These are phyloP conservation scores for Drosophila repletoides DNA, from an alignment of 1,140 invertebrate species.

Conservation along the genomic window DNA sequence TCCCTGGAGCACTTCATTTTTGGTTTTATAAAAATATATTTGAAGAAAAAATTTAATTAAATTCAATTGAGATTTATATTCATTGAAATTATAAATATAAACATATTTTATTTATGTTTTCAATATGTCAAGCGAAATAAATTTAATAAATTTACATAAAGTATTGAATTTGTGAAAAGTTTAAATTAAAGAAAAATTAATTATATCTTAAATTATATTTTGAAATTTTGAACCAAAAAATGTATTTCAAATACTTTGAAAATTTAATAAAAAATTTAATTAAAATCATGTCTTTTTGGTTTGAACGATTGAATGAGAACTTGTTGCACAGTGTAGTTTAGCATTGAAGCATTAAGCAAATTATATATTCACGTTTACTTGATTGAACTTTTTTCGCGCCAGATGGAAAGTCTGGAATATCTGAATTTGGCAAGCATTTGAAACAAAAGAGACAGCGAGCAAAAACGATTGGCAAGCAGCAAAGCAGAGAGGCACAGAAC, in stretches of 20 bases:
- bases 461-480: slow-evolving; percentile 73
- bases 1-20: background rate
- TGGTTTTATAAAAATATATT: background rate
- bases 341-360: slow-evolving; percentile 41
- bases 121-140: too few species aligned
- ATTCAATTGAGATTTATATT: background rate
- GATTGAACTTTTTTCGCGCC: slow-evolving; percentile 33
- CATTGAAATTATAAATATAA: too few species aligned
- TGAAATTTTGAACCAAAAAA: too few species aligned
- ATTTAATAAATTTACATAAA: too few species aligned
- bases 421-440: slow-evolving; percentile 60
- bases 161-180: too few species aligned
- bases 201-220: too few species aligned
- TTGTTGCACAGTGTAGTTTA: slow-evolving; percentile 32
- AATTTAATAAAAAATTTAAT: background rate
- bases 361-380: slow-evolving; percentile 53
- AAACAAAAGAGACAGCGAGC: slow-evolving; percentile 71
- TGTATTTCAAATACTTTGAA: background rate
- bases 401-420: slow-evolving; percentile 41
- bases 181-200: too few species aligned
- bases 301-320: background rate
- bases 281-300: background rate
- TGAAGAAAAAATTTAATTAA: background rate
- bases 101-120: too few species aligned
- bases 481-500: slow-evolving; percentile 50